Evolutionary conservation across 30 jellyfish, hydroid and myxozoan genomes (phyloP).

Genomic region (Nemopilema nomurai): DNA sequence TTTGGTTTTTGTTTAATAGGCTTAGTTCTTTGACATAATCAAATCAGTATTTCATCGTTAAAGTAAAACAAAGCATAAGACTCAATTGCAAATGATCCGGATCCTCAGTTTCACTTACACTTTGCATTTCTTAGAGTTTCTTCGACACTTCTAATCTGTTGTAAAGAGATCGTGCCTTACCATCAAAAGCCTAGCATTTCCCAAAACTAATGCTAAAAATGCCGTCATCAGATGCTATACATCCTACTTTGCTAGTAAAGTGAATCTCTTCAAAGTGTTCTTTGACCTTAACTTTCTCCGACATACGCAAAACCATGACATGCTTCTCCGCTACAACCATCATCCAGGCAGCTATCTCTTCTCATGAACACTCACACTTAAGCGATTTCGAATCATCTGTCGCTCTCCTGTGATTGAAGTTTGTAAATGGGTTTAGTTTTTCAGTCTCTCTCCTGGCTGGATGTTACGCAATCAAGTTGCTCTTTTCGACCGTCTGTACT

Average conservation of each 20-base stretch:
- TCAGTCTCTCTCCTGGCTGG: neutral
- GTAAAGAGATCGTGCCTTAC: too few relatives aligned
- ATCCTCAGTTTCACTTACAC: too few relatives aligned
- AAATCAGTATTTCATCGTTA: too few relatives aligned
- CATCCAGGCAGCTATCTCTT: neutral
- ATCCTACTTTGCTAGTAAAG: neutral
- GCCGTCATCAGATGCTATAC: too few relatives aligned
- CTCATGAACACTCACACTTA: neutral
- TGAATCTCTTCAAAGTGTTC: neutral
- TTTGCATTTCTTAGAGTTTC: too few relatives aligned
- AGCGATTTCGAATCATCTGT: neutral
- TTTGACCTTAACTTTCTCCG: neutral
- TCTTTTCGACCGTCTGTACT: conserved; percentile 49
- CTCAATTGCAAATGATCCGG: too few relatives aligned
- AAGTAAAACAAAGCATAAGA: too few relatives aligned
- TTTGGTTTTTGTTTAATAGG: too few relatives aligned
- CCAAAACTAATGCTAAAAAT: too few relatives aligned
- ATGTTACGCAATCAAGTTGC: conserved; percentile 38
- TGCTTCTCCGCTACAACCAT: neutral
- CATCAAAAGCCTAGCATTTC: too few relatives aligned
- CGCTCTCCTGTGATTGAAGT: neutral
- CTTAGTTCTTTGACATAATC: too few relatives aligned
- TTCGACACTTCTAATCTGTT: too few relatives aligned
- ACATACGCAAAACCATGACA: neutral
- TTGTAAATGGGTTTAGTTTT: neutral